Conservation (phyloP, 2,113 vertebrate genomes). For the Boleophthalmus pectinirostris region DNA sequence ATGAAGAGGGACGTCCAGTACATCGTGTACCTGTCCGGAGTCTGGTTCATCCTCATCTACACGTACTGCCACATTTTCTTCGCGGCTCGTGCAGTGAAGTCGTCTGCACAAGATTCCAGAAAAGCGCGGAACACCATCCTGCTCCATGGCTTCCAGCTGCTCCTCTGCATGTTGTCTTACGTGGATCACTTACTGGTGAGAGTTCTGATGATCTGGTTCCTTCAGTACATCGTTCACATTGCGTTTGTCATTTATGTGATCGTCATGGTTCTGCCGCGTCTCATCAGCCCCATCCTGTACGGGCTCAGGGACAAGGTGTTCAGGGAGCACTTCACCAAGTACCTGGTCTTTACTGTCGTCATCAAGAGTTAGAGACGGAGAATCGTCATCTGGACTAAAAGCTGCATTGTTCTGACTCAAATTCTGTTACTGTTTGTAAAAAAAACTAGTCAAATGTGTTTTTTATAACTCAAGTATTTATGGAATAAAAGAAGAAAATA, state of each 20-base stretch:
- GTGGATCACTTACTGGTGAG: neutral
- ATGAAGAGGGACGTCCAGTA: constrained; percentile 49
- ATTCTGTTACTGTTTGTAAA: neutral
- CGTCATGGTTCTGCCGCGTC: constrained; percentile 59
- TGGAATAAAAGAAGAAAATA: too few relatives aligned
- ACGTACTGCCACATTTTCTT: constrained; percentile 56
- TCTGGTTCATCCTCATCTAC: constrained; percentile 58
- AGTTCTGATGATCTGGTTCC: constrained; percentile 9
- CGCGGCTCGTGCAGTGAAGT: constrained; percentile 39
- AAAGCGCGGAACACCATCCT: constrained; percentile 47
- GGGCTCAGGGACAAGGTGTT: constrained; percentile 67
- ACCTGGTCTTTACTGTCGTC: constrained; percentile 15
- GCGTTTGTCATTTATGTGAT: constrained; percentile 34
- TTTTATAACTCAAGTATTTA: too few relatives aligned
- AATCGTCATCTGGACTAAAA: neutral
- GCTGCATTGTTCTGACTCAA: too few relatives aligned
- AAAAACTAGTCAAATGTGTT: neutral
- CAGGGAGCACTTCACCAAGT: constrained; percentile 53
- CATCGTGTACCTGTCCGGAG: constrained; percentile 25
- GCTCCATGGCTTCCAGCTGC: constrained; percentile 46
- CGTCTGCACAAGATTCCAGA: constrained; percentile 20
- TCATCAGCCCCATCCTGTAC: constrained; percentile 72
- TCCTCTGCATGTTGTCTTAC: constrained; percentile 57
- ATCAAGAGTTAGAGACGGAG: neutral
- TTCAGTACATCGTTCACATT: neutral